Conservation (phyloP, 1,140 invertebrate species). For the Pseudomyrmex flavicornis region DNA sequence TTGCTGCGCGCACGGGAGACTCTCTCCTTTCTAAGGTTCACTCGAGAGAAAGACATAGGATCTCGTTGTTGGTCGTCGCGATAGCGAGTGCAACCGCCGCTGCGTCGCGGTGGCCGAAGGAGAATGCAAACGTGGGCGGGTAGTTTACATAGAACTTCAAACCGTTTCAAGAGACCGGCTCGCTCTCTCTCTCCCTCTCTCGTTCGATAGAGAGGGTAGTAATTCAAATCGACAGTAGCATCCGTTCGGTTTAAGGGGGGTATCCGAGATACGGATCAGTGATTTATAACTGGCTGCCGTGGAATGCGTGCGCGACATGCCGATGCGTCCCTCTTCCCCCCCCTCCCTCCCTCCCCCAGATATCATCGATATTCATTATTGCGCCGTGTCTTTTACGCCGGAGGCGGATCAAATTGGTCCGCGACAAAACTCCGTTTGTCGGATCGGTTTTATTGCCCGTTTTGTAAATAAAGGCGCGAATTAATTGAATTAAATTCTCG, state of each 20-base stretch:
- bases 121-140: conserved; percentile 75
- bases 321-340: conserved; percentile 69
- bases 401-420: too few species aligned
- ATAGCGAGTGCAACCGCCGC: background rate
- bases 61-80: conserved; percentile 18
- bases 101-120: conserved; percentile 20
- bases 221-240: conserved; percentile 80
- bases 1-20: background rate
- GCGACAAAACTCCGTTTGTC: background rate
- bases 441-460: background rate
- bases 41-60: conserved; percentile 62
- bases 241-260: conserved; percentile 73
- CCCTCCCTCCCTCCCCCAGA: background rate
- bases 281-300: conserved; percentile 76
- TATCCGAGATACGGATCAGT: conserved; percentile 75
- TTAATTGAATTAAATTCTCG: too few species aligned
- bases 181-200: conserved; percentile 60
- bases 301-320: conserved; percentile 76
- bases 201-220: conserved; percentile 68
- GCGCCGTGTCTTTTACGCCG: conserved; percentile 2
- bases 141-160: conserved; percentile 76
- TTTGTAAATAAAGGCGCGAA: too few species aligned
- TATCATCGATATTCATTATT: conserved; percentile 75
- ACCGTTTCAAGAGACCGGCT: conserved; percentile 63
- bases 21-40: conserved; percentile 64